Base-by-base conservation (phyloP, 2,888 invertebrate genomes). In the Nasonovia ribisnigri region DNA sequence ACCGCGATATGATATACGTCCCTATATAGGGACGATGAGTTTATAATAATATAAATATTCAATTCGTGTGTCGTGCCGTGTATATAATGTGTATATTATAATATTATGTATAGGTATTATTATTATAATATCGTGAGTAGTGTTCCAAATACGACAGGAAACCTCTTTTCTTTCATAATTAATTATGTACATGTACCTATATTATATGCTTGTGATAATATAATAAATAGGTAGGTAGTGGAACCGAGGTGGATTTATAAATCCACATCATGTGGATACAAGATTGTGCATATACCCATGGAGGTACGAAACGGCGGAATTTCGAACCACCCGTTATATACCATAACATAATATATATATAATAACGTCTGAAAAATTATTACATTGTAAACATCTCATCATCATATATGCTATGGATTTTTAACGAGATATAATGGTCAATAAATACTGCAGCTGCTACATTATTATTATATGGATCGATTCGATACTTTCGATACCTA, bases 401-500 rank as follows among this genome's bases (percentile, higher is more conserved):
- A 6, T 54, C n/a, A 11, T 13, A n/a, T 90, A 11, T 4, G 8
- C 46, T 91, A 57, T 54, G n/a, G 16, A 8, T 48, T 60, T 91
- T 91, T 91, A 84, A 91, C 43, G 54, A 84, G 43, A 54, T 57
- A 57, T 57, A 91, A 84, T 54, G 54, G 29, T 43, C 84, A 84
- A 77, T 90, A 90, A 90, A 48, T 43, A 16, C 42, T 2, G 36
- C 11, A 54, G 20, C 3, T 54, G 8, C 8, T 8, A 26, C 26
- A 57, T 57, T 57, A 57, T 46, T 90, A 90, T 6, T 29, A 26
- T 67, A 43, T 54, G 77, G 48, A 24, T 88, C 16, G 42, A 36
- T 42, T 42, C 4, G 36, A 77, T 77, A 3, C 67, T 67, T 67
- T n/a, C 54, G 54, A 20, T n/a, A 67, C n/a, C n/a, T n/a, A n/a